Base-by-base conservation (phyloP, 1,140 invertebrate genomes). In the Drosophila setifemur region DNA sequence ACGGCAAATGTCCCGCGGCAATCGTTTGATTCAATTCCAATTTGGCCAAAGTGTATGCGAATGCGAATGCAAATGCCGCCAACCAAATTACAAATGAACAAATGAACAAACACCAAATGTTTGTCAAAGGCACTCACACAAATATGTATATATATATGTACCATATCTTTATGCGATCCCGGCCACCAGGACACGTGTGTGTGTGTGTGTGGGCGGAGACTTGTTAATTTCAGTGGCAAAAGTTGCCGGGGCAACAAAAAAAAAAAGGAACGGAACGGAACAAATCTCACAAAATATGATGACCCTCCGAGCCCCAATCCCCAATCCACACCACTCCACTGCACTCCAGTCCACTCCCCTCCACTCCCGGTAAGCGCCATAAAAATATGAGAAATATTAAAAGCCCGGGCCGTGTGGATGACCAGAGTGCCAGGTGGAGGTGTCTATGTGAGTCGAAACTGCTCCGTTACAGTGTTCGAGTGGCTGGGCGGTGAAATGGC, bases 321-420 rank as follows among this genome's bases (percentile, higher is more conserved):
- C 28, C 55, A 57, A 37, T 43, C 40, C 45, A 11, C 31, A 23
- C 48, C 16, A 16, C 57, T 16, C 29, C 67, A 37, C 33, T 31
- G n/a, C n/a, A n/a, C n/a, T n/a, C n/a, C n/a, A n/a, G n/a, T n/a
- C n/a, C 52, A 52, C 45, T 37, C 42, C 42, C n/a, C 42, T 47
- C 50, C 40, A 11, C 52, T 14, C 25, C 67, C 73, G 33, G 45
- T 54, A 53, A 58, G 58, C 40, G 58, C 54, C 79, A 83, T 83
- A 85, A 83, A 83, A 83, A 83, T 83, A 83, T 83, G 79, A 83
- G 79, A 83, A 85, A 74, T 83, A 83, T 83, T 85, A 83, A 83
- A 83, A 85, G 79, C 70, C 57, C 35, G 12, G 29, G 39, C 64
- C 64, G 42, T 70, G 67, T 37, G 52, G 53, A 69, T 70, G 52